Conservation (phyloP, 2,797 vertebrate species). For the Aphelocoma californica region DNA sequence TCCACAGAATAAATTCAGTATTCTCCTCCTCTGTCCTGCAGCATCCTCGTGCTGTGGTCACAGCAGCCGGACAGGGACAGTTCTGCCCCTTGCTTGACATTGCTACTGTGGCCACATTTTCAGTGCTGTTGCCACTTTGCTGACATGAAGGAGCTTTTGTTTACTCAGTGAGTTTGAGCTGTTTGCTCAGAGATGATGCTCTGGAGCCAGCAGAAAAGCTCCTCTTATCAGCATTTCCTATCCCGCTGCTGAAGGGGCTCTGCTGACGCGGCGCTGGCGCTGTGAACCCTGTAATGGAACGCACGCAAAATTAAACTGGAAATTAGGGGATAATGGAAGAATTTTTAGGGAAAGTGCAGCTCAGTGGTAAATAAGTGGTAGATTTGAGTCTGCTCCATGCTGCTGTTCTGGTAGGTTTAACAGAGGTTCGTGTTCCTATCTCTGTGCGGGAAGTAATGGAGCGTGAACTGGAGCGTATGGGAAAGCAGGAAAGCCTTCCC, state of each 20-base stretch:
- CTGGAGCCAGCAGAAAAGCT: constrained; percentile 11
- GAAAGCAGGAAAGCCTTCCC: background rate
- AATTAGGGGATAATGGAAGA: background rate
- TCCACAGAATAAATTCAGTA: background rate
- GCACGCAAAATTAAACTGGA: background rate
- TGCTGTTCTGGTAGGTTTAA: background rate
- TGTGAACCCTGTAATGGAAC: background rate
- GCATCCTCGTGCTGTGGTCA: background rate
- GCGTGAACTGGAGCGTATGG: rapidly evolving
- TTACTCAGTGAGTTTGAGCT: background rate
- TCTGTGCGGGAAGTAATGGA: background rate
- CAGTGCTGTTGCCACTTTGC: rapidly evolving
- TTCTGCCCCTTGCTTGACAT: background rate
- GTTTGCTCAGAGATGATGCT: background rate
- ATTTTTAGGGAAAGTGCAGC: background rate
- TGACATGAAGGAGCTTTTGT: background rate
- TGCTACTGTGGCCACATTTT: rapidly evolving
- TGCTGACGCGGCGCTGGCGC: background rate
- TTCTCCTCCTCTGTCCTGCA: background rate
- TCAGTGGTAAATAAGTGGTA: background rate
- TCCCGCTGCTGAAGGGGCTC: background rate
- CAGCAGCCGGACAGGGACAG: background rate
- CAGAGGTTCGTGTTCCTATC: background rate
- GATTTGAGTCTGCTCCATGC: background rate
- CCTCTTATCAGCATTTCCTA: background rate